phyloP scores from a whole-genome alignment of 2,888 invertebrate genomes.

The Ichneumon xanthorius region DNA sequence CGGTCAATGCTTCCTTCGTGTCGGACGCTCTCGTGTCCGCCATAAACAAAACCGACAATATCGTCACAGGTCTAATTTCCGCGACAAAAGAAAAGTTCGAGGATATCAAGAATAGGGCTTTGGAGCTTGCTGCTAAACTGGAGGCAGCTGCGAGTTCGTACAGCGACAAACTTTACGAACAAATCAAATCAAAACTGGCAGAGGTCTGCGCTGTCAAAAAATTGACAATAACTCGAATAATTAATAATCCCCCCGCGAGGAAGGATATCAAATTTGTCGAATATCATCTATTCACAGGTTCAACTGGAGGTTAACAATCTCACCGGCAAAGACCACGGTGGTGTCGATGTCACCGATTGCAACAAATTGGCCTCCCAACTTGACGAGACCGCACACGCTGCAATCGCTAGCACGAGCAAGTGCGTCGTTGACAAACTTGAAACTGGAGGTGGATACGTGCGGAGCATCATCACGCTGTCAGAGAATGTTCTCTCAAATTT shows the following conservation, averaged over 20 bases:
- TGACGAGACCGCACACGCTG: not conserved
- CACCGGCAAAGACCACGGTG: not conserved
- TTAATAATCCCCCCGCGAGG: too few species aligned
- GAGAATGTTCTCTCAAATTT: slow-evolving; percentile 52
- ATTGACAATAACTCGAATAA: not conserved
- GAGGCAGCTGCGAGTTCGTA: not conserved
- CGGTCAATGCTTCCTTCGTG: slow-evolving; percentile 3
- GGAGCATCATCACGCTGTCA: slow-evolving; percentile 59
- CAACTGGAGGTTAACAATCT: slow-evolving; percentile 8
- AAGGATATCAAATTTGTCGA: not conserved
- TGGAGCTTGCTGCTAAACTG: not conserved
- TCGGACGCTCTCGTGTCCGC: slow-evolving; percentile 10
- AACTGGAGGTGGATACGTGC: slow-evolving; percentile 63
- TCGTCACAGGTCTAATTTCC: not conserved
- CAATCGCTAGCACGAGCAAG: slow-evolving; percentile 44
- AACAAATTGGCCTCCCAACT: slow-evolving; percentile 29
- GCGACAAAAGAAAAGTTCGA: slow-evolving; percentile 12
- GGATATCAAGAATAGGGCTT: not conserved
- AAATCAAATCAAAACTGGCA: slow-evolving; percentile 18
- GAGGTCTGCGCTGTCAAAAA: slow-evolving; percentile 24
- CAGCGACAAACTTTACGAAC: not conserved
- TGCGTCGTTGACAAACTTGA: slow-evolving; percentile 70
- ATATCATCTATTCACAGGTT: not conserved
- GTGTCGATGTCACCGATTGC: slow-evolving; percentile 49
- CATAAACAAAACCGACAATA: not conserved